Percentiles rank a stretch among this genome's conserved stretches.
Conservation (phyloP, 2,888 invertebrate species). For the Diarsia dahlii region DNA sequence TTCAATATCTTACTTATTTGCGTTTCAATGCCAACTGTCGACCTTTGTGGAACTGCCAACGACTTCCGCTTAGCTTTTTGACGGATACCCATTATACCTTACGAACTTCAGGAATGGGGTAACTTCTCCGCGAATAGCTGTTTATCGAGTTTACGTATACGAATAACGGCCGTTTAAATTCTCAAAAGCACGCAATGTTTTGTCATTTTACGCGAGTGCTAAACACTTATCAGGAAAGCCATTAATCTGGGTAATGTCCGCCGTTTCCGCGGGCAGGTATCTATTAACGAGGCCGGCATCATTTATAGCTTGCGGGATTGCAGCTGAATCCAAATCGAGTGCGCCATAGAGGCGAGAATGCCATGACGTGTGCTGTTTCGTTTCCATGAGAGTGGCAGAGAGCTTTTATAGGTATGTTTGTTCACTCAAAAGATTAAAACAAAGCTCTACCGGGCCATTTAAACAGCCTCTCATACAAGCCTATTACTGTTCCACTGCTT, state of each 20-base stretch:
- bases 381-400: neutral
- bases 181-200: slow-evolving; percentile 71
- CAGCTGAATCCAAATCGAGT: neutral
- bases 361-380: neutral
- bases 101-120: slow-evolving; percentile 59
- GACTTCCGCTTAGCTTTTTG: slow-evolving; percentile 74
- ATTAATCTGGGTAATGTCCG: slow-evolving; percentile 67
- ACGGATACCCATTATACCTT: slow-evolving; percentile 64
- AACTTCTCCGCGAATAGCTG: slow-evolving; percentile 62
- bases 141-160: slow-evolving; percentile 69
- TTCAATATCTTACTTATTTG: slow-evolving; percentile 72
- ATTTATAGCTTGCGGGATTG: slow-evolving; percentile 28
- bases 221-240: slow-evolving; percentile 67
- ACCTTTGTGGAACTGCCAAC: slow-evolving; percentile 72
- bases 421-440: neutral
- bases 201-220: slow-evolving; percentile 68
- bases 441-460: neutral
- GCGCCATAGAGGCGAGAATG: neutral
- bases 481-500: neutral
- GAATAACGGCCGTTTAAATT: slow-evolving; percentile 68
- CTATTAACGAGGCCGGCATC: slow-evolving; percentile 56
- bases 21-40: slow-evolving; percentile 75
- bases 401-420: neutral
- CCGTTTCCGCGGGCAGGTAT: slow-evolving; percentile 59
- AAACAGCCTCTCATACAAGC: neutral